These are phyloP conservation scores for Coecobrya sp. DNA, from an alignment of 2,888 invertebrate species.

Conservation along the genomic window DNA sequence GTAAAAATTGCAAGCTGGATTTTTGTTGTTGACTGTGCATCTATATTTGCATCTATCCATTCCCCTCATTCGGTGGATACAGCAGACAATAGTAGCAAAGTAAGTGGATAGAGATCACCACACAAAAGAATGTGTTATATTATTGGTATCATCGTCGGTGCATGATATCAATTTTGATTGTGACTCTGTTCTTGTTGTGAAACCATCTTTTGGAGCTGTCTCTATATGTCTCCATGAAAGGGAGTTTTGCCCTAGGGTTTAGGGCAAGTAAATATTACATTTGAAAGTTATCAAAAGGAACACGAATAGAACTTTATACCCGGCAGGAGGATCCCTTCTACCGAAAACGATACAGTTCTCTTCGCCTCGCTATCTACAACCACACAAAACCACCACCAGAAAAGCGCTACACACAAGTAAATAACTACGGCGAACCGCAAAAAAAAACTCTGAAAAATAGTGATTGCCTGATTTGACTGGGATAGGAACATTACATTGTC, in stretches of 20 bases:
- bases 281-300: constrained; percentile 65
- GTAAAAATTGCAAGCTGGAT: constrained; percentile 30
- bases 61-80: background rate
- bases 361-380: background rate
- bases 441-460: constrained; percentile 54
- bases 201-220: constrained; percentile 27
- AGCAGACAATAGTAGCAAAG: background rate
- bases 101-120: constrained; percentile 35
- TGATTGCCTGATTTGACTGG: constrained; percentile 66
- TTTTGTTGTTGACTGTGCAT: constrained; percentile 1
- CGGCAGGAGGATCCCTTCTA: background rate
- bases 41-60: background rate
- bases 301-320: background rate
- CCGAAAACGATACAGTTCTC: background rate
- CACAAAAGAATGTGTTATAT: constrained; percentile 50
- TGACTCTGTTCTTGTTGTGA: constrained; percentile 10
- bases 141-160: constrained; percentile 58
- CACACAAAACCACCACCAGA: constrained; percentile 16
- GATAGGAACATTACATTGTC: constrained; percentile 43
- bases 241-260: constrained; percentile 54
- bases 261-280: constrained; percentile 72
- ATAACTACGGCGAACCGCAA: constrained; percentile 27
- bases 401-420: constrained; percentile 26
- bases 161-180: constrained; percentile 66
- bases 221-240: constrained; percentile 6